Conservation (phyloP, 2,113 vertebrate genomes). For the Fulmarus glacialis region DNA sequence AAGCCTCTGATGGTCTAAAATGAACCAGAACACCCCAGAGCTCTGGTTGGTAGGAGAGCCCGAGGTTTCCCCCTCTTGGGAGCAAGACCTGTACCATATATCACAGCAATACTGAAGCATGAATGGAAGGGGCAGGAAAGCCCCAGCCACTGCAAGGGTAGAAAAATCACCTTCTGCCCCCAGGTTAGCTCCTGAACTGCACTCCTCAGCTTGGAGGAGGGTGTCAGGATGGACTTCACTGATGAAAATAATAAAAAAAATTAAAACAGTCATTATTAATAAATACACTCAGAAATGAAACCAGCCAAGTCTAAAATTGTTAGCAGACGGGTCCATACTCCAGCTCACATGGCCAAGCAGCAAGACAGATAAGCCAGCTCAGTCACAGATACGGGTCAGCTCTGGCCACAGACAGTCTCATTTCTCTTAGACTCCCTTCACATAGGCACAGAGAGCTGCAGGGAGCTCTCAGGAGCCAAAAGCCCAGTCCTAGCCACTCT, state of each 20-base stretch:
- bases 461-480: neutral
- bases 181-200: neutral
- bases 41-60: neutral
- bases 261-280: neutral
- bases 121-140: neutral
- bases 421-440: neutral
- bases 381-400: neutral
- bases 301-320: neutral
- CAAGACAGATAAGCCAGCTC: neutral
- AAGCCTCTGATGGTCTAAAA: neutral
- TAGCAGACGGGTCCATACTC: slow-evolving; percentile 21
- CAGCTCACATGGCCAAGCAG: neutral
- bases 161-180: neutral
- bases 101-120: neutral
- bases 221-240: neutral
- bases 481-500: neutral
- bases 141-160: neutral
- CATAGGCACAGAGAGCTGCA: neutral
- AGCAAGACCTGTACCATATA: neutral
- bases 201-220: neutral
- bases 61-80: neutral
- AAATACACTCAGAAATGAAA: neutral
- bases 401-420: neutral
- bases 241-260: neutral
- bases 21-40: neutral